These are phyloP conservation scores for Graptemys geographica DNA, from an alignment of 2,797 vertebrate genomes.

Conservation along the genomic window DNA sequence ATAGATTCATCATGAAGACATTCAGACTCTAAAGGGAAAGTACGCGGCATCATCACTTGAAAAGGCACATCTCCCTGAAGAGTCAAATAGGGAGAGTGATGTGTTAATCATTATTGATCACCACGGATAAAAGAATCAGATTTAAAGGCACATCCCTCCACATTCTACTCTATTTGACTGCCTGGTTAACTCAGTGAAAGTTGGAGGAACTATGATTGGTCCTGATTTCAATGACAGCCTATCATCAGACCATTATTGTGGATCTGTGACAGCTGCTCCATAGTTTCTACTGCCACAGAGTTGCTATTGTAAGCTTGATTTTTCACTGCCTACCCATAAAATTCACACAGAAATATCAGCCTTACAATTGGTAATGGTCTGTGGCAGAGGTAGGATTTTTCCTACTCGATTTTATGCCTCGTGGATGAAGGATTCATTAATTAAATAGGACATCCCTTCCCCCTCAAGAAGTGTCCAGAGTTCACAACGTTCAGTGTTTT, in stretches of 20 bases:
- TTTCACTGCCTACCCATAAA: not conserved
- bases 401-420: rapidly evolving
- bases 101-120: not conserved
- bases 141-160: not conserved
- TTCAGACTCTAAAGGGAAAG: not conserved
- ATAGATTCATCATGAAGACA: not conserved
- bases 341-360: not conserved
- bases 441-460: not conserved
- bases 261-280: not conserved
- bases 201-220: not conserved
- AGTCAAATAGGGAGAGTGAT: not conserved
- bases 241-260: not conserved
- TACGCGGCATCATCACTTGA: not conserved
- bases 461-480: not conserved
- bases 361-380: rapidly evolving
- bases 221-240: not conserved
- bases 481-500: not conserved
- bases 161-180: not conserved
- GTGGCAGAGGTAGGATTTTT: rapidly evolving
- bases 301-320: not conserved
- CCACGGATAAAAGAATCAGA: not conserved
- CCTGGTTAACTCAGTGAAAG: not conserved
- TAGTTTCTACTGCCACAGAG: not conserved
- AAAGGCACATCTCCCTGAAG: not conserved
- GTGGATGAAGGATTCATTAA: not conserved